phyloP scores from a whole-genome alignment of 2,797 vertebrate genomes.

The Hapalemur alaotrensis region DNA sequence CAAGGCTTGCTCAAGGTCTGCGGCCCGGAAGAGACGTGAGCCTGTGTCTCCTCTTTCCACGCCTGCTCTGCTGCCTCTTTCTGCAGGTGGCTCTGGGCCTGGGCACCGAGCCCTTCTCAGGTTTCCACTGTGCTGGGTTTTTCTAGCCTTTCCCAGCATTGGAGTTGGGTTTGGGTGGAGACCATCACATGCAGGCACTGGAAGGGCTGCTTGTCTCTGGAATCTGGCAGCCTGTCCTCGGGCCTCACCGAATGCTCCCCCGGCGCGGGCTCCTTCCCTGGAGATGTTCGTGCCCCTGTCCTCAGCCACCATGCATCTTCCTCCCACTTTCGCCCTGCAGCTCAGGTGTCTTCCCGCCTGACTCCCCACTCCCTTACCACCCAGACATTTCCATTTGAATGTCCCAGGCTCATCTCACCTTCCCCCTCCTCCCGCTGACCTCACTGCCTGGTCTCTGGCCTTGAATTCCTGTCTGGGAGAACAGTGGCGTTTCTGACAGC shows the following conservation, averaged over 20 bases:
- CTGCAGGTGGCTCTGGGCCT: neutral
- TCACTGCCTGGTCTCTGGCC: neutral
- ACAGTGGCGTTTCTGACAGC: neutral
- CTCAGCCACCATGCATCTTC: neutral
- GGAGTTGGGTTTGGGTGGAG: neutral
- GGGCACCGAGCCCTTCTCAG: neutral
- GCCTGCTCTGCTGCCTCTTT: neutral
- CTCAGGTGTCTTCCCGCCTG: neutral
- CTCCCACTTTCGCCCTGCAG: neutral
- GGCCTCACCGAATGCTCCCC: accelerated
- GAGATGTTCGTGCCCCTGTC: neutral
- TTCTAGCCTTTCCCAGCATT: neutral
- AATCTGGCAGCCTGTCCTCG: neutral
- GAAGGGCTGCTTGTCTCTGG: neutral
- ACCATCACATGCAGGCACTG: neutral
- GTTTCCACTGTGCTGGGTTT: neutral
- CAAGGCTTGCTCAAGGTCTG: neutral
- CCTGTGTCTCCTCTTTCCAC: accelerated
- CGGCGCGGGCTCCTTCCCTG: neutral
- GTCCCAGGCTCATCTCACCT: neutral
- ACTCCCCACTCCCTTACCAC: accelerated
- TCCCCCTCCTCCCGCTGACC: neutral
- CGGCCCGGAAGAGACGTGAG: too few relatives aligned
- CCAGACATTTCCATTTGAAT: neutral
- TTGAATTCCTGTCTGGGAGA: conserved; percentile 16